These are phyloP conservation scores for Anticlea derivata DNA, from an alignment of 2,888 invertebrate species.

Conservation along the genomic window DNA sequence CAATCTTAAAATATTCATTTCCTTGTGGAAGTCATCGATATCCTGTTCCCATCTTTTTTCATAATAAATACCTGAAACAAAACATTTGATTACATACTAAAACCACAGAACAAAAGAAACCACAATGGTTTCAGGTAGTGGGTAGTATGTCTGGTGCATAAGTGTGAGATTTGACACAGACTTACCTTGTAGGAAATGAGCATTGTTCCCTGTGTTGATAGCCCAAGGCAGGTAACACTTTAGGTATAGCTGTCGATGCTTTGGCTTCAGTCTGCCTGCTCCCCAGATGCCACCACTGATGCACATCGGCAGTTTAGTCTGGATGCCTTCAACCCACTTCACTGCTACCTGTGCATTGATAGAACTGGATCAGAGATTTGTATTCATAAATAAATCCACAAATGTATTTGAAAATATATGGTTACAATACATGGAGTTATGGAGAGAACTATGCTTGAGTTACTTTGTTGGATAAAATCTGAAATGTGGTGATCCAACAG, in stretches of 20 bases:
- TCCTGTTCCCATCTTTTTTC: slow-evolving; percentile 97
- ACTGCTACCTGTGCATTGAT: slow-evolving; percentile 89
- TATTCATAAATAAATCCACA: neutral
- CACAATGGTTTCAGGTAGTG: no score
- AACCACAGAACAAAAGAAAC: no score
- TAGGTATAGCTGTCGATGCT: slow-evolving; percentile 91
- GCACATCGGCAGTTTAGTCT: slow-evolving; percentile 98
- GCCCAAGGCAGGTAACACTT: slow-evolving; percentile 94
- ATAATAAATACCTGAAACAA: slow-evolving; percentile 87
- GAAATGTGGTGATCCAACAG: no score
- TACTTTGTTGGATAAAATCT: no score
- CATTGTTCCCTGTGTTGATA: slow-evolving; percentile 88
- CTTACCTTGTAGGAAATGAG: slow-evolving; percentile 90
- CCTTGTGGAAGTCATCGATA: slow-evolving; percentile 89
- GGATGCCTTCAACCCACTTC: slow-evolving; percentile 99
- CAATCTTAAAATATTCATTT: slow-evolving; percentile 89
- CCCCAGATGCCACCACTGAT: slow-evolving; percentile 96
- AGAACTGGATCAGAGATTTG: neutral
- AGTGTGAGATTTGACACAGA: neutral
- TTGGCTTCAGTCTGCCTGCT: slow-evolving; percentile 92
- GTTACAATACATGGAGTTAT: no score
- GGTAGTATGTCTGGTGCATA: no score
- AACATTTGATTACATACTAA: no score
- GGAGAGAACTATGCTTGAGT: no score
- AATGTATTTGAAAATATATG: no score